These are phyloP conservation scores for Malurus leucopterus DNA, from an alignment of 2,797 vertebrate species.

Conservation along the genomic window DNA sequence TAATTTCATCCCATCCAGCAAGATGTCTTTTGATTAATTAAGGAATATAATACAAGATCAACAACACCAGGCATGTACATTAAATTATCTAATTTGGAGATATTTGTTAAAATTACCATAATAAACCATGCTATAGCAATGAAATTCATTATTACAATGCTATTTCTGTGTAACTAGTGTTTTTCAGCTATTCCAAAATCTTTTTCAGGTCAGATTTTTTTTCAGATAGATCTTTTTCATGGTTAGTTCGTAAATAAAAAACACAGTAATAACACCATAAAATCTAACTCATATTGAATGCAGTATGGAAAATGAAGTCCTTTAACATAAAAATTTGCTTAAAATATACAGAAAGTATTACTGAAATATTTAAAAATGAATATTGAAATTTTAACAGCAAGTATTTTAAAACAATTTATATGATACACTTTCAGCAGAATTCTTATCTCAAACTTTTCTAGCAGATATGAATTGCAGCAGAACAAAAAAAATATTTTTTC, in stretches of 20 bases:
- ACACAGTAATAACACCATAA: background rate
- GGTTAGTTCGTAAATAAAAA: background rate
- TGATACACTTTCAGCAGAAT: background rate
- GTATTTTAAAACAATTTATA: background rate
- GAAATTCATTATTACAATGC: background rate
- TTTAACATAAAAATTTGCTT: background rate
- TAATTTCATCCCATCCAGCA: background rate
- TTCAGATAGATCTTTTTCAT: background rate
- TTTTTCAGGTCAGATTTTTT: background rate
- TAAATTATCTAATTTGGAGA: slow-evolving; percentile 7
- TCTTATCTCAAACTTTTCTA: background rate
- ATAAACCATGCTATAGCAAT: background rate
- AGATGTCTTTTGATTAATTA: slow-evolving; percentile 20
- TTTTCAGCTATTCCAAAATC: background rate
- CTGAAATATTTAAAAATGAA: background rate
- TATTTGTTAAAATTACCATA: slow-evolving; percentile 24
- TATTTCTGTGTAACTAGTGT: background rate
- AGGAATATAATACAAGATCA: slow-evolving; percentile 4
- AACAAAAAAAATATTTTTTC: background rate
- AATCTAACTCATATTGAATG: background rate
- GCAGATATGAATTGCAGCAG: background rate
- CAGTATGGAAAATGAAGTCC: background rate
- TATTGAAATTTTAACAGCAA: background rate
- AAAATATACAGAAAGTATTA: background rate
- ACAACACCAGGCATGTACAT: background rate